Evolutionary conservation across 2,113 vertebrate species (phyloP), one percentile per base, ranked within the genome.

Genomic region (Junco hyemalis): DNA sequence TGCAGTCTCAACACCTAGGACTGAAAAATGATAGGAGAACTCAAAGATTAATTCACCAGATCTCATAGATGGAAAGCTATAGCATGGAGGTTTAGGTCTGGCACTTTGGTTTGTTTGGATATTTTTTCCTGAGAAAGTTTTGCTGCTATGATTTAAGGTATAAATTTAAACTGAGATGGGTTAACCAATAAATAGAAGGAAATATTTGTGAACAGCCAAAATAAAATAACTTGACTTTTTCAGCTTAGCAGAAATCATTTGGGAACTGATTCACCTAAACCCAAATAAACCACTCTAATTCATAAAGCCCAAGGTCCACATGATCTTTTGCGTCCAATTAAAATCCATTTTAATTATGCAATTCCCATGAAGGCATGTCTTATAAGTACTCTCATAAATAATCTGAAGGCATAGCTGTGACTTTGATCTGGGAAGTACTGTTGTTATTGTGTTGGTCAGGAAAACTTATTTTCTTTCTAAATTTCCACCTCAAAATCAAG

Each of bases 241-340:
- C 44, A 95, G 26, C 3, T 76, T 81, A 76, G 40, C 20, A 21
- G 25, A 68, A 74, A 29, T 21, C 2, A 48, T 71, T 79, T 68
- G 40, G 56, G 78, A 86, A 80, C 18, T 80, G 54, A 65, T 86
- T 92, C 80, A 61, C n/a, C 51, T 64, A 79, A 93, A 40, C 6
- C 17, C 22, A 53, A 69, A 83, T 57, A 76, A 95, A 22, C 10
- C 54, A 69, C 8, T 85, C 17, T 61, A 44, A 79, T 42, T 74
- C 35, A 51, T 63, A 68, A 90, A 88, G 40, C 40, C 33, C n/a
- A 44, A 86, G 6, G 29, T 76, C 63, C 45, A 82, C 36, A 44
- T 1, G 3, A 48, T 25, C 16, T 72, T 90, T 88, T 69, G 8
- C 0, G 0, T 88, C 86, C 29, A 48, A n/a, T 86, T 83, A 65